Base-by-base conservation (phyloP, 2,797 vertebrate species). In the Gymnoscopelus braueri region DNA sequence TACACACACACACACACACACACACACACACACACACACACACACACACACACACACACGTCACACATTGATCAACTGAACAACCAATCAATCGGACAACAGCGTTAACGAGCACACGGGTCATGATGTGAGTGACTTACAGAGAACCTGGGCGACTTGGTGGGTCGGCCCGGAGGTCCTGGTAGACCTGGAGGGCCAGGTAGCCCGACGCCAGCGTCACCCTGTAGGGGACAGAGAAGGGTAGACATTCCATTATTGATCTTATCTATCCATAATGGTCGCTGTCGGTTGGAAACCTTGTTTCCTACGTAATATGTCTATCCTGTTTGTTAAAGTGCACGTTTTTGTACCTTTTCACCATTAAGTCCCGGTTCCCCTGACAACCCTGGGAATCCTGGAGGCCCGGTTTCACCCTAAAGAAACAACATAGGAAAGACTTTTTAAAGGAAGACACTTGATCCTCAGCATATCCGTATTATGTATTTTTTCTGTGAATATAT, bases 121-220 rank as follows among this genome's bases (percentile, higher is more conserved):
- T 44, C 39, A 10, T 7, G 39, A 44, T 23, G 11, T 51, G 47
- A 56, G 67, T 3, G 55, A 84, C 85, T 0, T 69, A 92, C 91
- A 73, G 70, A 48, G 79, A 83, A 84, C 61, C 72, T 68, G n/a
- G 68, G 50, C 8, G 71, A 32, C 69, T 89, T 71, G 74, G 56
- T 78, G 3, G 85, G 29, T 39, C 61, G 88, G 32, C 92, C 95
- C 56, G 91, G 8, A 0, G 84, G 89, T 75, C 94, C 94, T 29
- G 95, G 94, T 44, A 83, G 92, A 2, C 95, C 96, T 0, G 95
- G 94, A 4, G 74, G 93, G 13, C 96, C 96, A 24, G 92, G 92
- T 0, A 90, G 63, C 56, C 94, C 94, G 50, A 94, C 73, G 8
- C 92, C 94, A 71, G 75, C 32, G 83, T 95, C 94, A 19, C 94